These are phyloP conservation scores for Venturia canescens DNA, from an alignment of 1,140 invertebrate species.

Conservation along the genomic window DNA sequence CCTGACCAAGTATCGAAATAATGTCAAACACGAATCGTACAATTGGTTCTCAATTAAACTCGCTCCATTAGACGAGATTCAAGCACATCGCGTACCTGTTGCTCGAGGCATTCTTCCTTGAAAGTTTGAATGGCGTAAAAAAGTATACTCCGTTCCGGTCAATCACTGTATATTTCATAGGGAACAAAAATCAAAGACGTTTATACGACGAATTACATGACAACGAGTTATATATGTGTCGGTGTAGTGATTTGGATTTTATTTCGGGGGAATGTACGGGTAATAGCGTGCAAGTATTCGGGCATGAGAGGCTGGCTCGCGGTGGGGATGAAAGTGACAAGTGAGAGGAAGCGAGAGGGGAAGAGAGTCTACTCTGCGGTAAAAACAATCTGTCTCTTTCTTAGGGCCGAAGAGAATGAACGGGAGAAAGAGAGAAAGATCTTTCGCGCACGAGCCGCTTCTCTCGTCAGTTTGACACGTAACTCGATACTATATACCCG, in stretches of 20 bases:
- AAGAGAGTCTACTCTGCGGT: neutral
- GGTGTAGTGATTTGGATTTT: slow-evolving; percentile 34
- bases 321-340: neutral
- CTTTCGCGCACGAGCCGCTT: slow-evolving; percentile 47
- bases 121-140: neutral
- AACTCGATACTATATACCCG: slow-evolving; percentile 68
- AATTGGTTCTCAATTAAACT: neutral
- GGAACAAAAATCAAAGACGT: slow-evolving; percentile 27
- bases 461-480: slow-evolving; percentile 58
- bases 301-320: neutral
- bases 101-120: slow-evolving; percentile 14
- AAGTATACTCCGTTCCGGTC: neutral
- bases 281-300: slow-evolving; percentile 15
- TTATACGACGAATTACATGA: neutral
- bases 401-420: slow-evolving; percentile 5
- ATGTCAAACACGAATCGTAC: neutral
- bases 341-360: neutral
- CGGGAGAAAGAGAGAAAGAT: slow-evolving; percentile 48
- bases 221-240: neutral
- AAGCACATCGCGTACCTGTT: slow-evolving; percentile 5
- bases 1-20: neutral
- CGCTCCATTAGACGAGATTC: neutral
- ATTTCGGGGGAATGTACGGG: slow-evolving; percentile 28
- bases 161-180: slow-evolving; percentile 1
- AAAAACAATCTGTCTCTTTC: slow-evolving; percentile 38